Conservation (phyloP, 2,888 invertebrate species). For the Microdon myrmicae region DNA sequence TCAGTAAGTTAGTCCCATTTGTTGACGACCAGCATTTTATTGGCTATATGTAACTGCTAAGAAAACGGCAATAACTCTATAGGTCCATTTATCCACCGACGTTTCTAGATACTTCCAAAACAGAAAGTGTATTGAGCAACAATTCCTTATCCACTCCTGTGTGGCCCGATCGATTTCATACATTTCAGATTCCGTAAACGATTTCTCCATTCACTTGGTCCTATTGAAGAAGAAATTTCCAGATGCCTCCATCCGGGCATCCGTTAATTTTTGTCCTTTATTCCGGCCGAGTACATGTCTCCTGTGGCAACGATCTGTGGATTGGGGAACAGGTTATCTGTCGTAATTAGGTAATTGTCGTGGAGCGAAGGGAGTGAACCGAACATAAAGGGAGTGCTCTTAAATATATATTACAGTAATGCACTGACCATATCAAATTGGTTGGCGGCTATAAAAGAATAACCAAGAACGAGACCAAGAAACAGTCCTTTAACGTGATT, state of each 20-base stretch:
- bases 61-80: no score
- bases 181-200: slow-evolving; percentile 13
- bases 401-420: slow-evolving; percentile 47
- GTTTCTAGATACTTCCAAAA: no score
- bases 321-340: slow-evolving; percentile 32
- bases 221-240: slow-evolving; percentile 11
- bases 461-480: slow-evolving; percentile 11
- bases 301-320: slow-evolving; percentile 31
- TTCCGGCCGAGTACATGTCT: slow-evolving; percentile 27
- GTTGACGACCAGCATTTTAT: no score
- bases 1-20: no score
- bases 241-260: slow-evolving; percentile 8
- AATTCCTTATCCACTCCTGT: no score
- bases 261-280: slow-evolving; percentile 7
- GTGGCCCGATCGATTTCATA: no score
- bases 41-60: no score
- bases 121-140: no score
- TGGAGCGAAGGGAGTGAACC: slow-evolving; percentile 14
- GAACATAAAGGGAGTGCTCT: slow-evolving; percentile 24
- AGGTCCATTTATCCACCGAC: no score
- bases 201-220: slow-evolving; percentile 33
- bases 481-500: slow-evolving; percentile 32
- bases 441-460: slow-evolving; percentile 24
- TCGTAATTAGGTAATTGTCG: slow-evolving; percentile 44
- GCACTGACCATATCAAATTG: slow-evolving; percentile 43